A percentile compares a stretch with the other conserved stretches of the same genome.
Evolutionary conservation across 2,113 vertebrate species (phyloP).

Genomic region (Chloropsis hardwickii): DNA sequence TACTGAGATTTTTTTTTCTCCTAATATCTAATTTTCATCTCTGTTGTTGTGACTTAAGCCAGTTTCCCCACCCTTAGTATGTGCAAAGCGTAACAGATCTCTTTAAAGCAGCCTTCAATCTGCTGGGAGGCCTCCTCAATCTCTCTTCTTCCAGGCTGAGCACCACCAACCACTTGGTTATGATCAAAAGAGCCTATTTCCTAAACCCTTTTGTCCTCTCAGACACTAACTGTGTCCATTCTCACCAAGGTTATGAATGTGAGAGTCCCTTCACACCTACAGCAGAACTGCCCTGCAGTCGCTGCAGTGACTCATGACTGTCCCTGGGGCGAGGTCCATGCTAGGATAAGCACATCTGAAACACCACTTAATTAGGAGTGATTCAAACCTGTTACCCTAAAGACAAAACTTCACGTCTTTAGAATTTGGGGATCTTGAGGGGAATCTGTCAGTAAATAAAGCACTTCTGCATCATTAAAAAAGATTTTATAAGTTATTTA

Average conservation of each 20-base stretch:
- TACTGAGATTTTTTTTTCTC: background rate
- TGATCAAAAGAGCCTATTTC: background rate
- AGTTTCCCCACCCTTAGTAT: background rate
- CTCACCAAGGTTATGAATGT: background rate
- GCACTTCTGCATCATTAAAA: background rate
- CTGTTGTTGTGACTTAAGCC: background rate
- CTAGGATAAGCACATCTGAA: background rate
- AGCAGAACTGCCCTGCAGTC: background rate
- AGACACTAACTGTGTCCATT: background rate
- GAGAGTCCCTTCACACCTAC: background rate
- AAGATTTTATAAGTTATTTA: background rate
- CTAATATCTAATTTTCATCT: background rate
- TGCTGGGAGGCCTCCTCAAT: background rate
- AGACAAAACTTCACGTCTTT: background rate
- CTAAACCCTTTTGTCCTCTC: background rate
- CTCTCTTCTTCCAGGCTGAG: background rate
- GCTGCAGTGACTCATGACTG: accelerated
- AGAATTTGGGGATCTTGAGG: background rate
- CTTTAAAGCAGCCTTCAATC: background rate
- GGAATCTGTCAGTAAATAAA: background rate
- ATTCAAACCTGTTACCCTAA: background rate
- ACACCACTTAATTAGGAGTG: background rate
- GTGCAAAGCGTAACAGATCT: background rate
- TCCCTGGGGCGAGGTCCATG: background rate
- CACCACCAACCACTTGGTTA: background rate